Evolutionary conservation across 2,113 vertebrate genomes (phyloP).

Genomic region (Crotalus viridis): DNA sequence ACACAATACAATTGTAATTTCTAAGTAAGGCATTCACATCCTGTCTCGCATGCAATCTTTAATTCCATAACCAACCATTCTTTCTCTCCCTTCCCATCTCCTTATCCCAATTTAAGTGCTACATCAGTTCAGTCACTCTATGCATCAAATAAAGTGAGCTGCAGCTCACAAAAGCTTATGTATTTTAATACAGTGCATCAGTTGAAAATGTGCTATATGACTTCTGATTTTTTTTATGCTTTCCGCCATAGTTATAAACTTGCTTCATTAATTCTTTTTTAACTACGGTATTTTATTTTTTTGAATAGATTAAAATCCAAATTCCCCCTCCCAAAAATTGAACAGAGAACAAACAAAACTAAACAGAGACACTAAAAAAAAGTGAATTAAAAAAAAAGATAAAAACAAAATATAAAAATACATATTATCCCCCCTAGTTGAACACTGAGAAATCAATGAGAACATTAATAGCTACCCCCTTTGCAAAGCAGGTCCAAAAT

Average conservation of each 20-base stretch:
- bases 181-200: neutral
- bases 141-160: neutral
- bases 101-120: neutral
- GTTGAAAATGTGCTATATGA: neutral
- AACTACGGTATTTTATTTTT: neutral
- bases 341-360: neutral
- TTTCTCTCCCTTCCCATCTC: neutral
- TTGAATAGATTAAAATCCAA: neutral
- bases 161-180: neutral
- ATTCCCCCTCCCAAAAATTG: neutral
- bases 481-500: neutral
- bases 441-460: neutral
- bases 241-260: neutral
- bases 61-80: neutral
- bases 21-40: neutral
- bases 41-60: neutral
- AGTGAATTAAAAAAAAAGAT: fast-evolving
- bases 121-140: neutral
- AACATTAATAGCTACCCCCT: neutral
- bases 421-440: neutral
- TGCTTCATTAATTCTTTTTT: neutral
- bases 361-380: neutral
- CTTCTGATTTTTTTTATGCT: neutral
- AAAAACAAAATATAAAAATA: neutral
- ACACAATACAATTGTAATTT: neutral